Evolutionary conservation across 2,888 invertebrate genomes (phyloP).

Genomic region (Desoria tigrina): DNA sequence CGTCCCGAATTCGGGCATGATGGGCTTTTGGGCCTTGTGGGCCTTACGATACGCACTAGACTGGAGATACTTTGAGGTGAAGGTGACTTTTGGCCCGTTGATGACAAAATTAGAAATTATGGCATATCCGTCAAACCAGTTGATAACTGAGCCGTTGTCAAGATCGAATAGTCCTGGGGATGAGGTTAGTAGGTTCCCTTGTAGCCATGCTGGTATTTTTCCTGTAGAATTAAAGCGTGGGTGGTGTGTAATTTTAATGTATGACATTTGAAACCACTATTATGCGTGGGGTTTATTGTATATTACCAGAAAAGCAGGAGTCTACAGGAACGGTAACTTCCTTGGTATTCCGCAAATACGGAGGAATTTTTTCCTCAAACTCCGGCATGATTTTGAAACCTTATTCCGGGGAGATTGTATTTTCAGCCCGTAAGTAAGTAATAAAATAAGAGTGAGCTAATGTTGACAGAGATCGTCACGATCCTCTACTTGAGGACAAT

Average conservation of each 20-base stretch:
- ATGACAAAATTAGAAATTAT: slow-evolving; percentile 59
- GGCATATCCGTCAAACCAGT: slow-evolving; percentile 60
- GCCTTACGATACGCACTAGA: slow-evolving; percentile 59
- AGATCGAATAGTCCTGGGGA: slow-evolving; percentile 61
- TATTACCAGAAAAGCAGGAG: not conserved
- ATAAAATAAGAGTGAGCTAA: too few species aligned
- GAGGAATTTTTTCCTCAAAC: not conserved
- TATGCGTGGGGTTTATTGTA: not conserved
- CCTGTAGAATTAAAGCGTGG: slow-evolving; percentile 49
- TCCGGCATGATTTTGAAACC: too few species aligned
- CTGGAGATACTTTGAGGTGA: slow-evolving; percentile 56
- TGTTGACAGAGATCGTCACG: too few species aligned
- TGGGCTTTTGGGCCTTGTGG: slow-evolving; percentile 56
- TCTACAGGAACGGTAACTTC: not conserved
- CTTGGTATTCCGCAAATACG: not conserved
- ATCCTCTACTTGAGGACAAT: too few species aligned
- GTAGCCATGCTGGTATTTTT: slow-evolving; percentile 58
- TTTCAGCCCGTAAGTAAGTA: too few species aligned
- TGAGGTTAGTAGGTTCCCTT: slow-evolving; percentile 57
- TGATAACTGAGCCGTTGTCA: slow-evolving; percentile 57
- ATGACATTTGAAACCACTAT: not conserved
- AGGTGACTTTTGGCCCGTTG: slow-evolving; percentile 56
- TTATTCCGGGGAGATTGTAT: too few species aligned
- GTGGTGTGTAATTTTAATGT: not conserved
- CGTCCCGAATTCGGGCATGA: slow-evolving; percentile 52